Evolutionary conservation across 2,113 vertebrate genomes (phyloP).

Genomic region (Felis chaus): DNA sequence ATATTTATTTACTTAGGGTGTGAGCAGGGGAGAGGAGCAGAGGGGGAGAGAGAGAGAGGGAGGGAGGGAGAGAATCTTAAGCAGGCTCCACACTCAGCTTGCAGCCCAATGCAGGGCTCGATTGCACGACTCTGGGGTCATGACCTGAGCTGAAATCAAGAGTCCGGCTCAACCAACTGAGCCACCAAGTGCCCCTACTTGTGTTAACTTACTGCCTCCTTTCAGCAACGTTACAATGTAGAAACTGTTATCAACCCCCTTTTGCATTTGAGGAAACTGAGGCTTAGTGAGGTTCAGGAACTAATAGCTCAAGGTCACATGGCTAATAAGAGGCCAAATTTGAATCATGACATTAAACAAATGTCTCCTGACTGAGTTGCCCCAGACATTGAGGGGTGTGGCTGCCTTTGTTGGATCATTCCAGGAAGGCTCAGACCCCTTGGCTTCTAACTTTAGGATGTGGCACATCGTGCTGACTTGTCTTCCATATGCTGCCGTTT

Average conservation of each 20-base stretch:
- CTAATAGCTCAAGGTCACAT: neutral
- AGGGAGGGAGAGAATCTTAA: no score
- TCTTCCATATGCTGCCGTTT: fast-evolving
- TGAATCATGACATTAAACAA: neutral
- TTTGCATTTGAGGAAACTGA: neutral
- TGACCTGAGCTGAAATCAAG: no score
- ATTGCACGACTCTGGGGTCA: no score
- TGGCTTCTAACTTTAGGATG: neutral
- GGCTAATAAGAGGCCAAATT: neutral
- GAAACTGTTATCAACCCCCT: neutral
- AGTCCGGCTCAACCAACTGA: no score
- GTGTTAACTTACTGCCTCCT: neutral
- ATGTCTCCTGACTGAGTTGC: neutral
- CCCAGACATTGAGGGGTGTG: neutral
- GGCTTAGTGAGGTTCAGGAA: neutral
- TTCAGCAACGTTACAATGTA: neutral
- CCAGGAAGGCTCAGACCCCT: neutral
- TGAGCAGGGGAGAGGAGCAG: no score
- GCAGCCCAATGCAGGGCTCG: no score
- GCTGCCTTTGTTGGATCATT: neutral
- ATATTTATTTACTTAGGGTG: no score
- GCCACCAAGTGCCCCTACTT: no score
- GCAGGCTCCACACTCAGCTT: no score
- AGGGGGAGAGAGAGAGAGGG: no score
- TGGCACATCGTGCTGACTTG: neutral